Base-by-base conservation (phyloP, 2,797 vertebrate species). In the Cynopterus sphinx region DNA sequence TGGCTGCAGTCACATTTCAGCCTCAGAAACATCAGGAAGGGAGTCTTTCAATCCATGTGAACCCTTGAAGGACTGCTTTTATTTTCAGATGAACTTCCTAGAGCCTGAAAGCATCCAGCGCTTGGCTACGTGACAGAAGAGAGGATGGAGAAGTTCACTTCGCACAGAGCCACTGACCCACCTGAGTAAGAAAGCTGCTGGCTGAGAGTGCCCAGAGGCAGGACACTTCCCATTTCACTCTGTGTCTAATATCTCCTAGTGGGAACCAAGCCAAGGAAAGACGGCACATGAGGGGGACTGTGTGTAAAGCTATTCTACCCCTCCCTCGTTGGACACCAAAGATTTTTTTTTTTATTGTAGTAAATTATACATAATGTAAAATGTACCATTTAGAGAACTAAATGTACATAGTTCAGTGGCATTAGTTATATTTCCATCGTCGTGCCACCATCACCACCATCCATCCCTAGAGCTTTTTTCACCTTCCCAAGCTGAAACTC, bases 41-140 rank as follows among this genome's bases (percentile, higher is more conserved):
- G 85, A 94, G 88, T 13, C 65, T 83, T 90, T 78, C 78, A 39
- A 57, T 74, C 92, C 77, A 2, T 16, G 79, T 0, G 78, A 91
- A 75, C 83, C 85, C 86, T 59, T 96, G 91, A 97, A 96, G 94
- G 93, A 78, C 85, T 3, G 51, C 92, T 95, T 97, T 87, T 88
- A 79, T 96, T 95, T 97, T 91, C 88, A n/a, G 78, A 94, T 88
- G 95, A 95, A 95, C 97, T 97, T 97, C 95, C 94, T 97, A 65
- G 82, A 89, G 96, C 91, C 91, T 15, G 46, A 68, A 92, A 73
- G 67, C 55, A 11, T 73, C 82, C 78, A 51, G 43, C 6, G 26
- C 89, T 94, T 89, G 67, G 74, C 71, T 16, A 21, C 63, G 81
- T 1, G 22, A 59, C 43, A 73, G 79, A 31, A 75, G 61, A 51